Conservation (phyloP, 2,113 vertebrate genomes). For the Sylvietta virens region DNA sequence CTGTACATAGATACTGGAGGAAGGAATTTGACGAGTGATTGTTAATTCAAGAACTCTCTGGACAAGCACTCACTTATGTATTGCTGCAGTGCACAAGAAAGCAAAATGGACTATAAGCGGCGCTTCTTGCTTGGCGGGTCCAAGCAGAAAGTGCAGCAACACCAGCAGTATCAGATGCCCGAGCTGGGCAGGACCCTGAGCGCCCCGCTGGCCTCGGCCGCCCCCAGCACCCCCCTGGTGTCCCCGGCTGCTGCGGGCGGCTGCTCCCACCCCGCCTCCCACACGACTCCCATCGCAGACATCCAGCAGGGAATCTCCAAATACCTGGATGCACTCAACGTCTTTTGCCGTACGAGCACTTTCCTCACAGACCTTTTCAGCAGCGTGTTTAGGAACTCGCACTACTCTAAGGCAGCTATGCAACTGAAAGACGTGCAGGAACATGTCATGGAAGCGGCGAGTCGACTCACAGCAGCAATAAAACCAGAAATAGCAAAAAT, state of each 20-base stretch:
- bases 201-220: slow-evolving; percentile 81
- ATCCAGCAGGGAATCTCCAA: slow-evolving; percentile 99
- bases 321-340: slow-evolving; percentile 96
- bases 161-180: slow-evolving; percentile 95
- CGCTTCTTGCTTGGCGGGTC: slow-evolving; percentile 99
- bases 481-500: slow-evolving; percentile 99
- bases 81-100: slow-evolving; percentile 98
- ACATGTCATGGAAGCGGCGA: slow-evolving; percentile 97
- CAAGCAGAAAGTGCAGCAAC: slow-evolving; percentile 99
- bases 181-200: slow-evolving; percentile 93
- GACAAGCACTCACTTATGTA: slow-evolving; percentile 87
- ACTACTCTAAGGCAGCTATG: slow-evolving; percentile 98
- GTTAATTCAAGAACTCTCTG: not conserved
- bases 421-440: slow-evolving; percentile 99
- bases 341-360: slow-evolving; percentile 96
- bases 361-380: slow-evolving; percentile 98
- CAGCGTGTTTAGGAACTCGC: slow-evolving; percentile 95
- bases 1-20: slow-evolving; percentile 76
- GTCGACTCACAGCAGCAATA: slow-evolving; percentile 96
- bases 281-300: slow-evolving; percentile 90
- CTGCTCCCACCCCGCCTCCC: slow-evolving; percentile 73
- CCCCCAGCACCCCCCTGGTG: slow-evolving; percentile 77
- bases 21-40: slow-evolving; percentile 61
- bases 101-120: slow-evolving; percentile 99
- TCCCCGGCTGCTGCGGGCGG: slow-evolving; percentile 76